A percentile compares a stretch with the other conserved stretches of the same genome.
These are phyloP conservation scores for Scelioninae gen. 1 DNA, from an alignment of 2,888 invertebrate species.

Conservation along the genomic window DNA sequence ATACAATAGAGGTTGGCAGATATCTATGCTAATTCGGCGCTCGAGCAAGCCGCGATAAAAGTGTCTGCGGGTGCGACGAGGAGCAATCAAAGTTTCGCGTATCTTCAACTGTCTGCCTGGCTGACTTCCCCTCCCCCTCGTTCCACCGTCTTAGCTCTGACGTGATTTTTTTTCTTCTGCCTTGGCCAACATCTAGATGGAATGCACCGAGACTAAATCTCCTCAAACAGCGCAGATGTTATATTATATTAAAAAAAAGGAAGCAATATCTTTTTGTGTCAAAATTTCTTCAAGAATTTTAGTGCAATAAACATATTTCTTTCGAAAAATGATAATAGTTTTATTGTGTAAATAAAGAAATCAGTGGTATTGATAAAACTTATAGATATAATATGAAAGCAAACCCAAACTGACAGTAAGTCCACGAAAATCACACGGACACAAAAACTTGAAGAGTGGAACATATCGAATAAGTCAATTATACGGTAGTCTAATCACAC, in stretches of 20 bases:
- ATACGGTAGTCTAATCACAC: too few relatives aligned
- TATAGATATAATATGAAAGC: too few relatives aligned
- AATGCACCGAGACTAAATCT: conserved; percentile 43
- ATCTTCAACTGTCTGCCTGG: conserved; percentile 67
- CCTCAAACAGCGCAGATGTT: neutral
- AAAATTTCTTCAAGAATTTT: too few relatives aligned
- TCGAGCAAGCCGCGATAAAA: conserved; percentile 75
- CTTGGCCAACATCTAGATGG: conserved; percentile 54
- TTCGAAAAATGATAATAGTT: too few relatives aligned
- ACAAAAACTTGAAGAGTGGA: too few relatives aligned
- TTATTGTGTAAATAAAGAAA: too few relatives aligned
- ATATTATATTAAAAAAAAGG: too few relatives aligned
- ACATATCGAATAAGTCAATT: too few relatives aligned
- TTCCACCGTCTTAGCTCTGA: conserved; percentile 39
- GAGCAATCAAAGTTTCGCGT: conserved; percentile 74
- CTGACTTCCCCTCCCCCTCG: conserved; percentile 39
- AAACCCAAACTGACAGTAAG: too few relatives aligned
- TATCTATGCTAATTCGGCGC: conserved; percentile 76
- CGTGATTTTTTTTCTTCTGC: conserved; percentile 52
- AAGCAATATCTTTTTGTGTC: conserved; percentile 4
- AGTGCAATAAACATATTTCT: too few relatives aligned
- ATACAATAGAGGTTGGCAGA: conserved; percentile 72
- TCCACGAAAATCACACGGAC: too few relatives aligned
- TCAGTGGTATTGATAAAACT: too few relatives aligned
- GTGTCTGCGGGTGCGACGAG: conserved; percentile 72